Evolutionary conservation across 92 coral and sea anemone species (phyloP).

Genomic region (Porites rus): DNA sequence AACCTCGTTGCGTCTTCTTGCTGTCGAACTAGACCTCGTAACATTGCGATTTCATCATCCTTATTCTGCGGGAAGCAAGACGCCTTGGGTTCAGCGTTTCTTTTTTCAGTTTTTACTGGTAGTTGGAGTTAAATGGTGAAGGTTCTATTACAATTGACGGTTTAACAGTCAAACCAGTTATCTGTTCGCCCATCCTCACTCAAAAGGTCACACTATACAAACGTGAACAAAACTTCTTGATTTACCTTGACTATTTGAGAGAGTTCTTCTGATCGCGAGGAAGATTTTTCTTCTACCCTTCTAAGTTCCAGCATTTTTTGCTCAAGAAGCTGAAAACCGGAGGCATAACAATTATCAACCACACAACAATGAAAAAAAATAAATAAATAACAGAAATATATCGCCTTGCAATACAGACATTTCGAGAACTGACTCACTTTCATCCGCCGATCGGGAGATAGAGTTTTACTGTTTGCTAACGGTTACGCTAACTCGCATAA

Average conservation of each 20-base stretch:
- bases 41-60: slow-evolving; percentile 88
- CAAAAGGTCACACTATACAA: neutral
- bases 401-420: too few species aligned
- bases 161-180: too few species aligned
- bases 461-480: too few species aligned
- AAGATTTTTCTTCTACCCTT: slow-evolving; percentile 80
- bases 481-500: neutral
- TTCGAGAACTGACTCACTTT: too few species aligned
- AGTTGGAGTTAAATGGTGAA: too few species aligned
- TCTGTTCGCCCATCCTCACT: neutral
- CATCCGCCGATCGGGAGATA: too few species aligned
- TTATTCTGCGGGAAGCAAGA: slow-evolving; percentile 63
- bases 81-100: too few species aligned
- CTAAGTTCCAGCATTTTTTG: slow-evolving; percentile 81
- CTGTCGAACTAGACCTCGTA: slow-evolving; percentile 90
- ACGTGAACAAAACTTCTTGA: neutral
- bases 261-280: slow-evolving; percentile 78
- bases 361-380: neutral
- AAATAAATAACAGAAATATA: too few species aligned
- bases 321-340: slow-evolving; percentile 71
- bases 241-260: slow-evolving; percentile 85
- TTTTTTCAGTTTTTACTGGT: too few species aligned
- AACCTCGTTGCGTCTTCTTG: slow-evolving; percentile 97
- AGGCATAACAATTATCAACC: neutral
- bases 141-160: too few species aligned